Evolutionary conservation across 1,140 invertebrate species (phyloP).

Genomic region (Lepidurus apus): DNA sequence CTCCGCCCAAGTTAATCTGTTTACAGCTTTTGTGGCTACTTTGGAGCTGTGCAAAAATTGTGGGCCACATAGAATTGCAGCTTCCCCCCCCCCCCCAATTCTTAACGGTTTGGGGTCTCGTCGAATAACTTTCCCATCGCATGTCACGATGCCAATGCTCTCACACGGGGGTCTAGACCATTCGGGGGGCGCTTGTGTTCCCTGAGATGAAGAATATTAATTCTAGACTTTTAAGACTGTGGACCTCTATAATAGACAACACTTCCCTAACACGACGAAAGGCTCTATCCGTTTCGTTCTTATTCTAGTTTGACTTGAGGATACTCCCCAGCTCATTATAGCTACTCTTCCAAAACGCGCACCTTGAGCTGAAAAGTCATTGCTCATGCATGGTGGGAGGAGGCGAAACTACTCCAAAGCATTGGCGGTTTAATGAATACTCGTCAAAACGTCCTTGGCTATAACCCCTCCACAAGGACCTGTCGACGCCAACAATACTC

Average conservation of each 20-base stretch:
- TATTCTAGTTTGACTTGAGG: neutral
- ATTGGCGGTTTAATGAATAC: constrained; percentile 1
- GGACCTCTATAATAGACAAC: constrained; percentile 11
- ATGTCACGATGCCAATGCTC: neutral
- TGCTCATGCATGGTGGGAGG: constrained; percentile 11
- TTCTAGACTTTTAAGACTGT: neutral
- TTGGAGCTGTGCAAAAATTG: neutral
- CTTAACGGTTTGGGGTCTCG: neutral
- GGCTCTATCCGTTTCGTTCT: neutral
- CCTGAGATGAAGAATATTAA: neutral
- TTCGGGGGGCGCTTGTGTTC: neutral
- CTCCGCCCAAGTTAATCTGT: constrained; percentile 16
- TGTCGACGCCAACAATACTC: constrained; percentile 8
- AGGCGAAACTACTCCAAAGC: neutral
- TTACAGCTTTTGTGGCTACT: neutral
- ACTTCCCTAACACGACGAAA: neutral
- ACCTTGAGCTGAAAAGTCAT: neutral
- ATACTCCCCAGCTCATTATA: neutral
- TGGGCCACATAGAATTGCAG: neutral
- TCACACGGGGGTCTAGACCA: neutral
- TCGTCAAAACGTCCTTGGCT: constrained; percentile 21
- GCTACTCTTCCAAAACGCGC: neutral
- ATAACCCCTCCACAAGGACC: neutral
- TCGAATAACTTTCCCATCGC: constrained; percentile 8
- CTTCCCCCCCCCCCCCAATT: neutral